phyloP scores from a whole-genome alignment of 2,113 vertebrate genomes.

The Pachyramphus minor region DNA sequence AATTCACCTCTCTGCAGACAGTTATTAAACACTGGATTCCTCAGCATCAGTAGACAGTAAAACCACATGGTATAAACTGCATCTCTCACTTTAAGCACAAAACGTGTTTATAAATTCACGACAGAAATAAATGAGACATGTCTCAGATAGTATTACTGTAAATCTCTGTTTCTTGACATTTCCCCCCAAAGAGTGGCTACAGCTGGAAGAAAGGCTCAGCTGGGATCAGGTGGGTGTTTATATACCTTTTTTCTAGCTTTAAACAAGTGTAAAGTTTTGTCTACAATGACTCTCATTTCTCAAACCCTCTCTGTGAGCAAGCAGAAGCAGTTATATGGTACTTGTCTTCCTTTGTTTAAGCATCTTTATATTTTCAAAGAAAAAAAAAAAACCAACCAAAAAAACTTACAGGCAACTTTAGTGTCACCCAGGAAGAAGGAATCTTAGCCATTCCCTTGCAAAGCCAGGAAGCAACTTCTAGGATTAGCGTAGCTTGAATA shows the following conservation, averaged over 20 bases:
- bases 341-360: neutral
- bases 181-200: neutral
- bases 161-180: neutral
- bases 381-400: neutral
- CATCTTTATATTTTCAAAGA: neutral
- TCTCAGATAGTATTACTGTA: neutral
- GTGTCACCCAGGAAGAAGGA: neutral
- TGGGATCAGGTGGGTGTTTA: neutral
- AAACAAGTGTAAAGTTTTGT: neutral
- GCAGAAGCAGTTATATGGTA: neutral
- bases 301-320: neutral
- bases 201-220: neutral
- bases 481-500: neutral
- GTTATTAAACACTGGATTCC: neutral
- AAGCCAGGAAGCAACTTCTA: neutral
- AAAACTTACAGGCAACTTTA: neutral
- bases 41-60: neutral
- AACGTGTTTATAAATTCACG: neutral
- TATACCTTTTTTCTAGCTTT: neutral
- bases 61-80: neutral
- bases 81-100: neutral
- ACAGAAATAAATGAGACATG: neutral
- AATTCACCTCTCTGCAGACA: neutral
- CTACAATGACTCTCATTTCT: neutral
- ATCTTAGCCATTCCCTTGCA: neutral